A percentile compares a stretch with the other conserved stretches of the same genome.
Conservation (phyloP, 2,797 vertebrate genomes). For the Myotis myotis region DNA sequence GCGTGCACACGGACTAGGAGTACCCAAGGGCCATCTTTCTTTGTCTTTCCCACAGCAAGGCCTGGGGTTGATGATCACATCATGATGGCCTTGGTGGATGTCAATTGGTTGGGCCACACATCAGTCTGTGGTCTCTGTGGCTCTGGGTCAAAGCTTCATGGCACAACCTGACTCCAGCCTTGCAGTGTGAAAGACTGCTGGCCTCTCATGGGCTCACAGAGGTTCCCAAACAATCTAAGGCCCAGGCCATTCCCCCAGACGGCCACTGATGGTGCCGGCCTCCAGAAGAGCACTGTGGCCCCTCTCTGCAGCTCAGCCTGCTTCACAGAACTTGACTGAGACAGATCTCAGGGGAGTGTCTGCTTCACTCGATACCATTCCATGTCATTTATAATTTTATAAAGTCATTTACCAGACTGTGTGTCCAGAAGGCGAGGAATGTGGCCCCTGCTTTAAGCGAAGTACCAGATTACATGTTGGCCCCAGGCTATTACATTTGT, state of each 20-base stretch:
- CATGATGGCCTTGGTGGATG: neutral
- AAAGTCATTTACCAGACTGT: neutral
- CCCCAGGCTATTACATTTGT: neutral
- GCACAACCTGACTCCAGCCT: neutral
- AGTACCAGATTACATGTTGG: neutral
- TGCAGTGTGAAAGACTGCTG: neutral
- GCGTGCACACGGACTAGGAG: rapidly evolving
- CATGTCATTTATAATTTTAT: neutral
- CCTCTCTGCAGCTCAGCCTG: neutral
- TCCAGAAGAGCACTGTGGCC: neutral
- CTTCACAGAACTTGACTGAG: neutral
- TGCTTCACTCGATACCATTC: neutral
- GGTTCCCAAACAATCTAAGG: neutral
- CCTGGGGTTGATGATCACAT: neutral
- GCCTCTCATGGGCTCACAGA: neutral
- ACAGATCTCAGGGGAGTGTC: neutral
- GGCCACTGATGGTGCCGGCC: rapidly evolving
- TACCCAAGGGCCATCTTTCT: neutral
- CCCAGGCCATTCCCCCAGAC: neutral
- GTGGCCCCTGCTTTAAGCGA: neutral
- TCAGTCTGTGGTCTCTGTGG: neutral
- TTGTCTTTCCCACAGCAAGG: neutral
- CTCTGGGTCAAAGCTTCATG: neutral
- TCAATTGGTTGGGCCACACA: neutral
- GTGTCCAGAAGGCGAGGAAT: neutral